Evolutionary conservation across 2,888 invertebrate species (phyloP), one percentile per base, ranked within the genome.

Genomic region (Griposia aprilina): DNA sequence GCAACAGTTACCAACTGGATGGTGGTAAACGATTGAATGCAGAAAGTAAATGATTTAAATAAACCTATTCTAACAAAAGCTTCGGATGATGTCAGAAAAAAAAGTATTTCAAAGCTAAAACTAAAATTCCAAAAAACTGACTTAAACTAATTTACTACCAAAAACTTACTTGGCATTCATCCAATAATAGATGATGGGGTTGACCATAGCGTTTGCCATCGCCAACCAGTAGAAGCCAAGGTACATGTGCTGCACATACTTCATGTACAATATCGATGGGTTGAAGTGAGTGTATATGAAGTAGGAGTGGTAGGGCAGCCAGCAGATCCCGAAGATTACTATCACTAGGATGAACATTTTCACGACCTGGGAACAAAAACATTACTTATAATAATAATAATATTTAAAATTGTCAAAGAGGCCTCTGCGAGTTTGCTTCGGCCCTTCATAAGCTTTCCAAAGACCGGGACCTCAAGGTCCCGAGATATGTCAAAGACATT

Each of bases 201-300:
- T 99, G 78, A 99, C 98, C 98, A 99, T 99, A 1, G 99, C 98
- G 91, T 99, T 99, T 20, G 98, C 98, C 99, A 99, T 99, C 5
- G 99, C 99, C 78, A 99, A 97, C 98, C 98, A 98, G 91, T 98
- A 98, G 95, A 99, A 98, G 45, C 98, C 98, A 72, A 99, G 97
- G 94, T 98, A 99, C 84, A 99, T 97, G 89, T 99, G 98, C 90
- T 98, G 98, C 0, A 98, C 98, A 91, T 98, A 98, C 89, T 97
- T 97, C 92, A 97, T 97, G 90, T 97, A 97, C 67, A 97, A 92
- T 68, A 98, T 95, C 5, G 97, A 97, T 3, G 98, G 97, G 90
- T 98, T 97, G 93, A 98, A 98, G 93, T 98, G 98, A 0, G 98
- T 97, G 94, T 98, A 98, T 90, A 99, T 98, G 94, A 99, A 99